A percentile compares a stretch with the other conserved stretches of the same genome.
Conservation (phyloP, 2,113 vertebrate genomes). For the Podarcis raffonei region DNA sequence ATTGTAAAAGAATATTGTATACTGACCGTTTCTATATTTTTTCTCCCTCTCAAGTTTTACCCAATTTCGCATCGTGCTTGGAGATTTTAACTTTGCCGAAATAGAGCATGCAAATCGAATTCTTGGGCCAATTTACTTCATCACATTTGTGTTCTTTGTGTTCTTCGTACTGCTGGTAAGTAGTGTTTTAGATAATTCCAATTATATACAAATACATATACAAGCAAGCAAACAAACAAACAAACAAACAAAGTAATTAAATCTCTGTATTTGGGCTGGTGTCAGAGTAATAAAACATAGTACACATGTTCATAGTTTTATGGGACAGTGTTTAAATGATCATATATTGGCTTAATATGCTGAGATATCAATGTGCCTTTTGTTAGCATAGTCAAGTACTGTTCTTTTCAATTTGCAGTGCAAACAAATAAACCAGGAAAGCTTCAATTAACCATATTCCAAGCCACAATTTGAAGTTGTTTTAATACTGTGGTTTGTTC, state of each 20-base stretch:
- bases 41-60: slow-evolving; percentile 70
- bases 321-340: background rate
- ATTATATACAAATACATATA: background rate
- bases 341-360: too few species aligned
- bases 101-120: slow-evolving; percentile 69
- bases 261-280: background rate
- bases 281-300: background rate
- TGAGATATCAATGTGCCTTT: too few species aligned
- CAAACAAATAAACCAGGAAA: background rate
- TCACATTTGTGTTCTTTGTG: slow-evolving; percentile 77
- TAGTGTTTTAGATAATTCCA: slow-evolving; percentile 1
- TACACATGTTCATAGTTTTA: background rate
- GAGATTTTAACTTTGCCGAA: slow-evolving; percentile 76
- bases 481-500: too few species aligned
- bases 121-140: slow-evolving; percentile 79
- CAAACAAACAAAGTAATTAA: background rate
- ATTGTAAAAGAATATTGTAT: background rate
- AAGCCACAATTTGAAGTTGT: background rate
- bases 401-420: background rate
- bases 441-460: background rate
- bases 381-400: background rate
- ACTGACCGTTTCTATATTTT: slow-evolving; percentile 4
- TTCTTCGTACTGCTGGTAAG: slow-evolving; percentile 79
- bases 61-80: slow-evolving; percentile 78
- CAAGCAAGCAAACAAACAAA: background rate